Base-by-base conservation (phyloP, 2,113 vertebrate genomes). In the Bos indicus region DNA sequence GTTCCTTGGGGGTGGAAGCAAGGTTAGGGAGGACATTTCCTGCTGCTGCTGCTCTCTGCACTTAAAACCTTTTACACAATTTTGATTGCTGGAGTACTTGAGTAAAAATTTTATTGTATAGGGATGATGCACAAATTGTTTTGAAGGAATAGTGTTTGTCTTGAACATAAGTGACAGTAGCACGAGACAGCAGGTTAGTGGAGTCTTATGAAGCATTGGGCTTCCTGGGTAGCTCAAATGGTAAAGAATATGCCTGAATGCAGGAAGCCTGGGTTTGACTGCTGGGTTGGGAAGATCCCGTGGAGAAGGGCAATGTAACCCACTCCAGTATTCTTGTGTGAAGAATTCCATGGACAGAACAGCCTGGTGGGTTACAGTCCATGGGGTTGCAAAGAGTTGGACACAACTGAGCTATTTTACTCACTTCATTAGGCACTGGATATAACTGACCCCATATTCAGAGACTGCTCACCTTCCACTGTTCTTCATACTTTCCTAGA, bases 71-170 rank as follows among this genome's bases (percentile, higher is more conserved):
- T 86, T 92, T 94, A 25, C 12, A 82, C 26, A 1, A 33, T 80
- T 80, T 83, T 82, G 8, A 52, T 85, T 97, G 46, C 13, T 54
- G 26, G 81, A 97, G 60, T 96, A 71, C 83, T 97, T 93, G 36
- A 92, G 25, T 78, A 83, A 40, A 96, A 82, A 36, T 64, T 95
- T 85, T 33, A 77, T 17, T 92, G 12, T 60, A 11, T 8, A 62
- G 13, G 7, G 74, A 25, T 82, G n/a, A 62, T 40, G 62, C 87
- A 19, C 16, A 88, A 83, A 94, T 78, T 0, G 3, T 43, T 90
- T 81, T 93, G 60, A 94, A 93, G 92, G 51, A 92, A 21, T 60
- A 57, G 11, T 46, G 6, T 33, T 19, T 88, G 9, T 94, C 86
- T 16, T 74, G 71, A 95, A 54, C 11, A 36, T 33, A 96, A 25